Percentiles rank a stretch among this genome's conserved stretches.
Evolutionary conservation across 1,140 invertebrate species (phyloP).

Genomic region (Saccostrea glomerata): DNA sequence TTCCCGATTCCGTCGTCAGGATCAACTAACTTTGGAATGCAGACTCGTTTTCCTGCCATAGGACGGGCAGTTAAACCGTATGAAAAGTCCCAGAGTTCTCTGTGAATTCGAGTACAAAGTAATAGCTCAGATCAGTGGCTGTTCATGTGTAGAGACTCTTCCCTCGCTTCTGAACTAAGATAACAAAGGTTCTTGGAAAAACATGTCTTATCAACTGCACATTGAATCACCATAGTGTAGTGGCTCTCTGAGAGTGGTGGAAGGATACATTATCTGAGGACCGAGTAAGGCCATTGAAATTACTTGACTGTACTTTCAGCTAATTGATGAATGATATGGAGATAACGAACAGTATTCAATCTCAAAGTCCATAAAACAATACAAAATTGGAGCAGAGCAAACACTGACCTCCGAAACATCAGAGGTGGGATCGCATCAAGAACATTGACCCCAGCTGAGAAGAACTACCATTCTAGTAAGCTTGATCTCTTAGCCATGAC

Average conservation of each 20-base stretch:
- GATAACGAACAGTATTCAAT: slow-evolving; percentile 72
- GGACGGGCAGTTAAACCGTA: too few relatives aligned
- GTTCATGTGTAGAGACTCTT: too few relatives aligned
- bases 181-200: slow-evolving; percentile 1
- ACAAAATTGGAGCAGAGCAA: too few relatives aligned
- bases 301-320: too few relatives aligned
- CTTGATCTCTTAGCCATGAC: slow-evolving; percentile 53
- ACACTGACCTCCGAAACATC: too few relatives aligned
- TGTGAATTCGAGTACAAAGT: slow-evolving; percentile 75
- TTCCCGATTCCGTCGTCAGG: slow-evolving; percentile 79
- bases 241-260: slow-evolving; percentile 5
- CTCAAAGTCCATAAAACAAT: slow-evolving; percentile 78
- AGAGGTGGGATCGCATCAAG: slow-evolving; percentile 63
- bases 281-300: too few relatives aligned
- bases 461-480: slow-evolving; percentile 57
- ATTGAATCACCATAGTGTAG: background rate
- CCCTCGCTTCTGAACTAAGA: too few relatives aligned
- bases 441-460: slow-evolving; percentile 44
- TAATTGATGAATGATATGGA: slow-evolving; percentile 69
- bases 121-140: slow-evolving; percentile 52
- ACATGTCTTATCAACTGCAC: background rate
- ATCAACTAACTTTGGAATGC: too few relatives aligned
- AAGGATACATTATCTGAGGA: background rate
- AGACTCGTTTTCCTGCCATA: too few relatives aligned
- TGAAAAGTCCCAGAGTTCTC: slow-evolving; percentile 79